Percentiles rank a stretch among this genome's conserved stretches.
Conservation (phyloP, 2,113 vertebrate genomes). For the Odontesthes bonariensis region DNA sequence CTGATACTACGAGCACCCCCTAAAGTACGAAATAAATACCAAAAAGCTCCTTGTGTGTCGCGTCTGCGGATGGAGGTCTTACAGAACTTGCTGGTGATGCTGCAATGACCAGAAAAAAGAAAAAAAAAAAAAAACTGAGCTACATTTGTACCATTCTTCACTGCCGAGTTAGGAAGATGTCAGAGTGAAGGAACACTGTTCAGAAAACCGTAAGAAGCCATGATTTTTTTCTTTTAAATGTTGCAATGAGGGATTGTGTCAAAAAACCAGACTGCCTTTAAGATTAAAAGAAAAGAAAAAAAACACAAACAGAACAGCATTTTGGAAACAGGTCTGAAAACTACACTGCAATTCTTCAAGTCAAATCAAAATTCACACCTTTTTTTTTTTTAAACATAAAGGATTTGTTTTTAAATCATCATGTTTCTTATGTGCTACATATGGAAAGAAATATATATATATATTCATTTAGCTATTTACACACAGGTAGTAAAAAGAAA, state of each 20-base stretch:
- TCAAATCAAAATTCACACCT: slow-evolving; percentile 85
- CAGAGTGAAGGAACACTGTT: slow-evolving; percentile 65
- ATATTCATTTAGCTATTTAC: slow-evolving; percentile 84
- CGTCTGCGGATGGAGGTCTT: slow-evolving; percentile 16
- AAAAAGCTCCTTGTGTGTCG: not conserved
- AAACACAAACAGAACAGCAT: slow-evolving; percentile 72
- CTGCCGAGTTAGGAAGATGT: slow-evolving; percentile 63
- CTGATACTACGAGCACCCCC: slow-evolving; percentile 29
- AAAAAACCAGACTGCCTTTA: slow-evolving; percentile 55
- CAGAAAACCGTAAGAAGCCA: slow-evolving; percentile 61
- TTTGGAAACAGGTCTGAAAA: slow-evolving; percentile 80
- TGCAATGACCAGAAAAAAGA: slow-evolving; percentile 22
- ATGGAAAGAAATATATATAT: slow-evolving; percentile 85
- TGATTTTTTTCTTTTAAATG: slow-evolving; percentile 60
- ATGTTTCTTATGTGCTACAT: slow-evolving; percentile 94
- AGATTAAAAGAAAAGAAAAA: slow-evolving; percentile 22
- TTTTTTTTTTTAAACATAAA: slow-evolving; percentile 65
- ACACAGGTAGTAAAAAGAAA: slow-evolving; percentile 93
- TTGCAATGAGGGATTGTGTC: slow-evolving; percentile 52
- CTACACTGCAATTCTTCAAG: slow-evolving; percentile 90
- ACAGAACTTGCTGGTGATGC: slow-evolving; percentile 45
- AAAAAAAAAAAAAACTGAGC: slow-evolving; percentile 35
- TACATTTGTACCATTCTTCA: slow-evolving; percentile 78
- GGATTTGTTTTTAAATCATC: slow-evolving; percentile 73
- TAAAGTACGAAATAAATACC: slow-evolving; percentile 58